A percentile compares a stretch with the other conserved stretches of the same genome.
Conservation (phyloP, 1,140 invertebrate species). For the Lordiphosa collinella region DNA sequence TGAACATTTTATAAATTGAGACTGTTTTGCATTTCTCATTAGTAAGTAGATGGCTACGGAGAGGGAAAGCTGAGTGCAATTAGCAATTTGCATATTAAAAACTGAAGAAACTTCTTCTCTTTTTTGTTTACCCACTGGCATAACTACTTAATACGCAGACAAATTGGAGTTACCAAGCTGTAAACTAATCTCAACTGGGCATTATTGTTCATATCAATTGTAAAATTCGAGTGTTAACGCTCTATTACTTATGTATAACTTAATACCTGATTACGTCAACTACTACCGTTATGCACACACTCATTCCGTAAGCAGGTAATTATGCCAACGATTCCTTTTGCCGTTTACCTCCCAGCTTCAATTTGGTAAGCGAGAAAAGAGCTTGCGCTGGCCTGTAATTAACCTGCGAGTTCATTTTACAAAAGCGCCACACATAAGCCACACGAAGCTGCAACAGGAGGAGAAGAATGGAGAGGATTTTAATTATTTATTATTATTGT, state of each 20-base stretch:
- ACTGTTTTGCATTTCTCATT: constrained; percentile 76
- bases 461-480: constrained; percentile 18
- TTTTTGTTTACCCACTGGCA: constrained; percentile 33
- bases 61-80: constrained; percentile 50
- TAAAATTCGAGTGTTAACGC: too few relatives aligned
- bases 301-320: constrained; percentile 14
- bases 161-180: not conserved
- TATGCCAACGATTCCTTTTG: constrained; percentile 32
- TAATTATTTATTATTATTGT: constrained; percentile 37
- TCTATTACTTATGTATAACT: constrained; percentile 3
- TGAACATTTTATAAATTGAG: constrained; percentile 47
- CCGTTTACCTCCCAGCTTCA: constrained; percentile 15
- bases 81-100: constrained; percentile 74
- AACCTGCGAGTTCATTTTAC: constrained; percentile 55
- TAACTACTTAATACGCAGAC: constrained; percentile 45
- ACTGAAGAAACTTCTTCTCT: constrained; percentile 49
- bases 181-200: too few relatives aligned
- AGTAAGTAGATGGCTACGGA: constrained; percentile 9
- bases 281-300: too few relatives aligned
- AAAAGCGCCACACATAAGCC: constrained; percentile 7
- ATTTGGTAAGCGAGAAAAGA: constrained; percentile 42
- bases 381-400: constrained; percentile 49
- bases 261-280: not conserved
- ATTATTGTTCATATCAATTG: too few relatives aligned
- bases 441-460: not conserved